A percentile compares a stretch with the other conserved stretches of the same genome.
phyloP scores from a whole-genome alignment of 2,113 vertebrate species.

The Chelonoidis abingdonii region DNA sequence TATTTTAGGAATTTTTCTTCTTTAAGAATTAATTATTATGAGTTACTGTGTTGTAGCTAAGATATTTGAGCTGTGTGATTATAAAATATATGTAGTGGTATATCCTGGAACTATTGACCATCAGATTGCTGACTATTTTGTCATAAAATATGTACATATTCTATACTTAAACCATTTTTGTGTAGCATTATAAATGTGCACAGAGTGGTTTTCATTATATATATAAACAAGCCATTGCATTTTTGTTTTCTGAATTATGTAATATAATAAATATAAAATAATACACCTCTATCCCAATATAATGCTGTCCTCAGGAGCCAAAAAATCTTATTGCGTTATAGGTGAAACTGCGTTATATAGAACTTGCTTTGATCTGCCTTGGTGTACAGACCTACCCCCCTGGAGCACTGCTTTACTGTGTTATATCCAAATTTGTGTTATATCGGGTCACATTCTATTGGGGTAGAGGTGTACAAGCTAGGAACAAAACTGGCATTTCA shows the following conservation, averaged over 20 bases:
- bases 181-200: conserved; percentile 28
- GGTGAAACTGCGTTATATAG: too few species aligned
- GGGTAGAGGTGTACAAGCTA: not conserved
- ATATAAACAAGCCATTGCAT: conserved; percentile 36
- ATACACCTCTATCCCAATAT: not conserved
- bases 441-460: too few species aligned
- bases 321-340: too few species aligned
- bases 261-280: conserved; percentile 52
- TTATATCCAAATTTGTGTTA: too few species aligned
- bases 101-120: not conserved
- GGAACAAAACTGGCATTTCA: conserved; percentile 34
- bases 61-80: not conserved
- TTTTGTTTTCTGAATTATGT: conserved; percentile 8
- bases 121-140: not conserved
- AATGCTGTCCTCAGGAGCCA: too few species aligned
- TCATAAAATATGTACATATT: accelerated
- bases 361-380: too few species aligned
- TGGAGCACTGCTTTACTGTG: too few species aligned
- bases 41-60: not conserved
- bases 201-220: not conserved
- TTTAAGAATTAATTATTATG: not conserved
- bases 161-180: not conserved
- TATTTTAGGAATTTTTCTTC: not conserved
- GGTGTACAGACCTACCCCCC: too few species aligned
- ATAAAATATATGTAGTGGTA: not conserved